Evolutionary conservation across 1,140 invertebrate genomes (phyloP).

Genomic region (Pogonomyrmex californicus): DNA sequence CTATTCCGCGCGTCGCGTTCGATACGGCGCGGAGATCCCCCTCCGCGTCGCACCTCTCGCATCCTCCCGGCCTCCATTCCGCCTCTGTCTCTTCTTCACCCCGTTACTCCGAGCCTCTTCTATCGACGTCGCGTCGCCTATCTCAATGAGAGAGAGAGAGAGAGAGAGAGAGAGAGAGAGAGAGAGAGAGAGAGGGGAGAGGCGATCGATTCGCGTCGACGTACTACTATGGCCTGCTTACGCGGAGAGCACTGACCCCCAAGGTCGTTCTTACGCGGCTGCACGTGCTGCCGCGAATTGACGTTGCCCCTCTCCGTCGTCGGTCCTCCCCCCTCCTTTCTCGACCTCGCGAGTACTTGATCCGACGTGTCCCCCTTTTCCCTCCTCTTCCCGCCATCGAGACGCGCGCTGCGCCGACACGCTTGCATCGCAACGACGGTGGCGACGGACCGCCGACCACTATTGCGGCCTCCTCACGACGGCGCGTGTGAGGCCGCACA

Average conservation of each 20-base stretch:
- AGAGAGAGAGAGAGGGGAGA: conserved; percentile 63
- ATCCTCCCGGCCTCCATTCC: neutral
- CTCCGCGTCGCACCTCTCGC: neutral
- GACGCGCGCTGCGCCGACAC: neutral
- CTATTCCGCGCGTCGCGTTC: conserved; percentile 24
- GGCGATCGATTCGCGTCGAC: conserved; percentile 76
- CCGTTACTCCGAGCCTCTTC: neutral
- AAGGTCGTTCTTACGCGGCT: conserved; percentile 84
- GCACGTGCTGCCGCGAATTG: conserved; percentile 82
- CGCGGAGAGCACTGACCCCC: conserved; percentile 77
- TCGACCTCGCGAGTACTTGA: conserved; percentile 62
- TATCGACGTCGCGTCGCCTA: conserved; percentile 65
- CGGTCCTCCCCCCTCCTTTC: conserved; percentile 19
- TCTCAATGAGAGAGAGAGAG: conserved; percentile 64
- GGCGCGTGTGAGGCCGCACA: conserved; percentile 20
- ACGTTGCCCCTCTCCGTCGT: conserved; percentile 70
- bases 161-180: conserved; percentile 56
- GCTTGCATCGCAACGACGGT: neutral
- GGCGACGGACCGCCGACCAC: conserved; percentile 49
- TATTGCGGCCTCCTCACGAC: conserved; percentile 44
- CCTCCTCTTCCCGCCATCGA: neutral
- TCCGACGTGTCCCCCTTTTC: conserved; percentile 43
- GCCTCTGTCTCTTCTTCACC: neutral
- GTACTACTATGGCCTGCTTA: conserved; percentile 79
- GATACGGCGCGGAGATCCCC: neutral